phyloP scores from a whole-genome alignment of 2,113 vertebrate species.

The Campylomormyrus numenius region DNA sequence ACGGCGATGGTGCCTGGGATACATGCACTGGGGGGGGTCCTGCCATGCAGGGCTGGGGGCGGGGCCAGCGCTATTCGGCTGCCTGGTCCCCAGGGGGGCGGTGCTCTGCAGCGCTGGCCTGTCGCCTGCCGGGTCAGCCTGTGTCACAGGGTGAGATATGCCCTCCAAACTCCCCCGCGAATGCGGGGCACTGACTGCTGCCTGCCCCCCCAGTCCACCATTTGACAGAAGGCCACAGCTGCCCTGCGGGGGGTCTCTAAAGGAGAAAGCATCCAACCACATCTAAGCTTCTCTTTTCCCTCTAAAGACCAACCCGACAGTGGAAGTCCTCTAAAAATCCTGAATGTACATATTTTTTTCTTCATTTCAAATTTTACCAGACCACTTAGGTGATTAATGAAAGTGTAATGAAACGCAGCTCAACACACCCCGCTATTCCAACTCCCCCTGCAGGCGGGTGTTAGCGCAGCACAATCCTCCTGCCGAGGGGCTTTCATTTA shows the following conservation, averaged over 20 bases:
- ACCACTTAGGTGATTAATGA: neutral
- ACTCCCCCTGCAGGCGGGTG: neutral
- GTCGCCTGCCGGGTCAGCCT: neutral
- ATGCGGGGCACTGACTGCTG: neutral
- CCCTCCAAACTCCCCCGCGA: neutral
- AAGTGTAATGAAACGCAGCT: neutral
- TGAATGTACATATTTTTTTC: neutral
- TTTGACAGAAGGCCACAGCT: neutral
- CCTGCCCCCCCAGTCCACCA: neutral
- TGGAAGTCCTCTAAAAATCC: neutral
- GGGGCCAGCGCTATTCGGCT: neutral
- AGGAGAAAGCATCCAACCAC: neutral
- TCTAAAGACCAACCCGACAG: neutral
- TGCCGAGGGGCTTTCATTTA: slow-evolving; percentile 58
- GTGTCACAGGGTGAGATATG: neutral
- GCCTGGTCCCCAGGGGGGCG: neutral
- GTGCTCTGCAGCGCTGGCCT: neutral
- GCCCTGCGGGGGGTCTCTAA: neutral
- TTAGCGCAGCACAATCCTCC: neutral
- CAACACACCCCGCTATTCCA: neutral
- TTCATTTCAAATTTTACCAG: neutral
- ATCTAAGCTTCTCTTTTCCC: neutral
- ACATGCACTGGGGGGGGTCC: neutral
- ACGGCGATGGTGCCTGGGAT: neutral
- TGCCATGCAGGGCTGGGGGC: neutral